These are phyloP conservation scores for Jacana jacana DNA, from an alignment of 2,113 vertebrate species.

Conservation along the genomic window DNA sequence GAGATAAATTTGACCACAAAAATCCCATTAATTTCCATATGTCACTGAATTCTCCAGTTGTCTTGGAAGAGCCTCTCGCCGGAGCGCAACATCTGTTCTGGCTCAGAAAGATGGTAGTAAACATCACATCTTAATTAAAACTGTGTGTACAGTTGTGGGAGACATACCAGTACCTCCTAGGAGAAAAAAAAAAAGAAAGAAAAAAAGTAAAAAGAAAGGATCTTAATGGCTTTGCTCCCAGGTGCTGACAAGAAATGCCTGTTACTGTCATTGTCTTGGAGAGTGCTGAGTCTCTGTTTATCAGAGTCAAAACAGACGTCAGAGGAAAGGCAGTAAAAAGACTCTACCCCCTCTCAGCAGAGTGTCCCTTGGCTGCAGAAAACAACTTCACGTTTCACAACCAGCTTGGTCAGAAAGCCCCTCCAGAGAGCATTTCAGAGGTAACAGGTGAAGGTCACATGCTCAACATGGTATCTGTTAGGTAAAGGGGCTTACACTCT, in stretches of 20 bases:
- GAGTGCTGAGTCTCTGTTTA: neutral
- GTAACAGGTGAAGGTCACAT: neutral
- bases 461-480: neutral
- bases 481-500: neutral
- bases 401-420: neutral
- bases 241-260: neutral
- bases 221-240: neutral
- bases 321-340: neutral
- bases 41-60: neutral
- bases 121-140: conserved; percentile 45
- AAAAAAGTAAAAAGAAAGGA: neutral
- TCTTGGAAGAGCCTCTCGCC: neutral
- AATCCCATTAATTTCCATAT: conserved; percentile 45
- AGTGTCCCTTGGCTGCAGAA: neutral
- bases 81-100: conserved; percentile 40
- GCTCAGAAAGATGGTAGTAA: conserved; percentile 19
- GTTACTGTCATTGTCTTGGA: neutral
- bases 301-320: neutral
- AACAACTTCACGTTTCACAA: neutral
- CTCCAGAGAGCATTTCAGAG: neutral
- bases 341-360: neutral
- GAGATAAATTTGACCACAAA: conserved; percentile 42
- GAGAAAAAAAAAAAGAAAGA: neutral
- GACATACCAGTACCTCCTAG: neutral
- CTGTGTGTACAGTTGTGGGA: neutral